Evolutionary conservation across 1,140 invertebrate genomes (phyloP).

Genomic region (Myzus persicae): DNA sequence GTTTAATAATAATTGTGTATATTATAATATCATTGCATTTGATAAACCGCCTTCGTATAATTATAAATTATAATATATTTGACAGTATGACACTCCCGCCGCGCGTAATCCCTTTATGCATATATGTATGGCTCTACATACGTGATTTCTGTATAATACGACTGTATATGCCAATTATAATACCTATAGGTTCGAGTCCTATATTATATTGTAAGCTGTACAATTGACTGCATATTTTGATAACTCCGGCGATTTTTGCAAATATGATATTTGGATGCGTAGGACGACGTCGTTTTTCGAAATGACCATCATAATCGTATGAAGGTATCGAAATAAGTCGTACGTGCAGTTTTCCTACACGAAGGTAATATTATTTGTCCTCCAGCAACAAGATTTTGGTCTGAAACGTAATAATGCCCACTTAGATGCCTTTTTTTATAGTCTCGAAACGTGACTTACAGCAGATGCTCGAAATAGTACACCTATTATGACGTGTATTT

Average conservation of each 20-base stretch:
- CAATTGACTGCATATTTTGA: neutral
- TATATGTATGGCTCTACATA: neutral
- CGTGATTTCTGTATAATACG: neutral
- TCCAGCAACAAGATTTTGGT: neutral
- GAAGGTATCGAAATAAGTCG: neutral
- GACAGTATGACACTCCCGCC: neutral
- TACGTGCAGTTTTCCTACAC: neutral
- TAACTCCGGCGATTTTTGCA: neutral
- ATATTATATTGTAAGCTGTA: neutral
- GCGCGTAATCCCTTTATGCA: neutral
- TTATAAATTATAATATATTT: conserved; percentile 22
- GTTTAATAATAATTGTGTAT: neutral
- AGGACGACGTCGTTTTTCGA: neutral
- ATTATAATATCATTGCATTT: neutral
- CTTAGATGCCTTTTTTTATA: neutral
- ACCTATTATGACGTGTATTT: neutral
- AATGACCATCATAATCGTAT: neutral
- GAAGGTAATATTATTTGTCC: neutral
- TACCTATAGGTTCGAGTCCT: neutral
- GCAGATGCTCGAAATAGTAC: neutral
- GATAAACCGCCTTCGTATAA: neutral
- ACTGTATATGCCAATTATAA: neutral
- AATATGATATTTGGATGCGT: neutral
- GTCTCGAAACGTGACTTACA: neutral
- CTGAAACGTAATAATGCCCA: neutral